Evolutionary conservation across 92 coral and sea anemone genomes (phyloP), one percentile per base, ranked within the genome.

Genomic region (Scolanthus callimorphus): DNA sequence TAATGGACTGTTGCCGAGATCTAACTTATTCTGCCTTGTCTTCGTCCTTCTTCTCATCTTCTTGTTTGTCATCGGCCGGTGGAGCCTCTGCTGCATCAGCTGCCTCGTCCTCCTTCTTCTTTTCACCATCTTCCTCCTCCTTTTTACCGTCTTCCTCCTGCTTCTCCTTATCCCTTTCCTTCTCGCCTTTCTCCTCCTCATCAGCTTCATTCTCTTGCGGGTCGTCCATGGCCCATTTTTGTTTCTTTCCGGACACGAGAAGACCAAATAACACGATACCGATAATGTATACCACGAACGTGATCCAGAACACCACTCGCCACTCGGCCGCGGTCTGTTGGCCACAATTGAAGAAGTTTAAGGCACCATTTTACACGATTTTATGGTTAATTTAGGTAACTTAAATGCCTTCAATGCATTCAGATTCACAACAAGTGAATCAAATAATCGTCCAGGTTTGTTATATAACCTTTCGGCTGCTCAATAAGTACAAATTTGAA

Each of bases 281-380:
- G 23, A 78, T 44, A 47, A 89, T 72, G 72, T 94, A 94, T 57
- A 94, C 62, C 49, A 94, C 24, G 25, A 90, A 91, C 23, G 99
- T 88, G 48, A 94, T 94, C 99, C 99, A 94, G 74, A 94, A 94
- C 8, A 94, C 96, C 17, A 81, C 63, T 20, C 99, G 87, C 99
- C 99, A 94, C 63, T 94, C 99, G 27, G 67, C 74, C 2, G 97
- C 97, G 51, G 99, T 94, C 99, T 94, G 49, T 8, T 31, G 27
- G n/a, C n/a, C n/a, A n/a, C n/a, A n/a, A n/a, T n/a, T n/a, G n/a
- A n/a, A n/a, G n/a, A n/a, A n/a, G n/a, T n/a, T n/a, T n/a, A n/a
- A n/a, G n/a, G n/a, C n/a, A n/a, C n/a, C n/a, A n/a, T n/a, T n/a
- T n/a, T n/a, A n/a, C n/a, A n/a, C n/a, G n/a, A n/a, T n/a, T n/a